Conservation (phyloP, 2,888 invertebrate genomes). For the Lamellibrachia columna region DNA sequence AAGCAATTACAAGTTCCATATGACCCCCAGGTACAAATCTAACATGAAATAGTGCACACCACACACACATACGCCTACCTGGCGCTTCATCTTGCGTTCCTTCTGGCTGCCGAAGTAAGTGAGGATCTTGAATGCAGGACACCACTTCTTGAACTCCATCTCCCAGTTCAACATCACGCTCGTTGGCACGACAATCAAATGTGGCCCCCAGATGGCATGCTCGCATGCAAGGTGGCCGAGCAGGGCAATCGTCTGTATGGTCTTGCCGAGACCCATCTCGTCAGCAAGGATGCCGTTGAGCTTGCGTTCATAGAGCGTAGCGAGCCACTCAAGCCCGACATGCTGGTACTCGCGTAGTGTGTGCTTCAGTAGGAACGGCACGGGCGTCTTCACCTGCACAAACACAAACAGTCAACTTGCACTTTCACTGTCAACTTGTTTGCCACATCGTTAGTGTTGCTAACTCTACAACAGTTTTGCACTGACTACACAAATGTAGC, state of each 20-base stretch:
- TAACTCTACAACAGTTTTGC: neutral
- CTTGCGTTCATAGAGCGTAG: slow-evolving; percentile 78
- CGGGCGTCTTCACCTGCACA: slow-evolving; percentile 73
- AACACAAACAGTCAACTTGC: neutral
- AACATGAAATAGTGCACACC: neutral
- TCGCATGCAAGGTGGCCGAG: slow-evolving; percentile 83
- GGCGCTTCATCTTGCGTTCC: slow-evolving; percentile 76
- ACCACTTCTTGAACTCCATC: slow-evolving; percentile 99
- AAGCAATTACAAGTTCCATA: neutral
- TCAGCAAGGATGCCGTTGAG: slow-evolving; percentile 98
- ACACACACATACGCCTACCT: slow-evolving; percentile 50
- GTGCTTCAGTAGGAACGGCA: slow-evolving; percentile 92
- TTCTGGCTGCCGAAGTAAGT: slow-evolving; percentile 98
- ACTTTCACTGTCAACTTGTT: too few species aligned
- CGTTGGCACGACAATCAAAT: slow-evolving; percentile 97
- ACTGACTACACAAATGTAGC: neutral
- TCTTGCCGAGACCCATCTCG: slow-evolving; percentile 99
- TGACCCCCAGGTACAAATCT: neutral
- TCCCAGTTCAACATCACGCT: slow-evolving; percentile 99
- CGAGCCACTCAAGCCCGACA: slow-evolving; percentile 98
- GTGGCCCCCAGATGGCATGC: slow-evolving; percentile 91
- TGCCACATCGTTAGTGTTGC: too few species aligned
- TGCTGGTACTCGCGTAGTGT: slow-evolving; percentile 94
- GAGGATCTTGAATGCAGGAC: slow-evolving; percentile 97
- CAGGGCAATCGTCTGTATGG: slow-evolving; percentile 94